Evolutionary conservation across 2,888 invertebrate species (phyloP), one percentile per base, ranked within the genome.

Genomic region (Andrena camellia): DNA sequence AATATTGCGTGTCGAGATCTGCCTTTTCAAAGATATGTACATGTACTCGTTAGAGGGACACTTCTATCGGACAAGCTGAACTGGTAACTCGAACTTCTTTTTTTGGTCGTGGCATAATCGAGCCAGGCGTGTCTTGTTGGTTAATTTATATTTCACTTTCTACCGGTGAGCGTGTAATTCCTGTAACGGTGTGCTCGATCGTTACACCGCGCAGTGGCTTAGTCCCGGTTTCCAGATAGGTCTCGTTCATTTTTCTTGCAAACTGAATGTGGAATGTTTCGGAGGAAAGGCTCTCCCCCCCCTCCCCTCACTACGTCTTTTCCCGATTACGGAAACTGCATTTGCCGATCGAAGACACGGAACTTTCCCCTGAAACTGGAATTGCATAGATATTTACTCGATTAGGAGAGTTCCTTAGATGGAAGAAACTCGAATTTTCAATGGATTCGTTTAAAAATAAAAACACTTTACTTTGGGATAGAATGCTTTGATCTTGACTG

Each of bases 131-230:
- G 85, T 78, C 81, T 68, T n/a, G 63, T 26, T 64, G 71, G 74
- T 74, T 84, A 85, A 86, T 84, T 83, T 86, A 84, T 90, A 88
- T 80, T 88, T 90, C 77, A 91, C 92, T 92, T 92, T 92, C 92
- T 92, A 92, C 84, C 73, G 78, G 82, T 6, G 60, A 82, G 77
- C 85, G 82, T 84, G 86, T 86, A 88, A 86, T 89, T 78, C 72
- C 76, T 35, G 69, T 71, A 67, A 71, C 60, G 26, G 63, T 69
- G 82, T 63, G 63, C 69, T 67, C 62, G 78, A 80, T 81, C 71
- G 75, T 66, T 62, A 66, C 80, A 31, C 68, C 72, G 76, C 23
- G 33, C 42, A 42, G 33, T 72, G n/a, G 60, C 52, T 72, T 71
- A 67, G 68, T 70, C 75, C 81, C 59, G 72, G 74, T 76, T 74